Base-by-base conservation (phyloP, 1,140 invertebrate genomes). In the Wiebesia pumilae region DNA sequence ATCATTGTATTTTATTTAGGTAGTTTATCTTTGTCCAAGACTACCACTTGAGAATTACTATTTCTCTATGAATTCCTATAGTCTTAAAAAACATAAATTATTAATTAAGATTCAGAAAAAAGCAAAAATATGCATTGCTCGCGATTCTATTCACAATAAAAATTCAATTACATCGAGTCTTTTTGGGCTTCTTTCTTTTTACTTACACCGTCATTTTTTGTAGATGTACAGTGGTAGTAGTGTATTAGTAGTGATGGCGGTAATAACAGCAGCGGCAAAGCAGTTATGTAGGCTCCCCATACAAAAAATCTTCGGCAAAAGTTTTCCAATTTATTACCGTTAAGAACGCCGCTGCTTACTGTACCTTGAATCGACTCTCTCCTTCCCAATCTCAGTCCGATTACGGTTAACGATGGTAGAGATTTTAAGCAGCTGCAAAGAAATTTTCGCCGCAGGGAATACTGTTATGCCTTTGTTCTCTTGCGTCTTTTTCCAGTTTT, bases 261-360 rank as follows among this genome's bases (percentile, higher is more conserved):
- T 21, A 30, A 10, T 12, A n/a, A 30, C 62, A 7, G n/a, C 62
- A n/a, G 27, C 62, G n/a, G n/a, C n/a, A 1, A n/a, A 21, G 40
- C 30, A 19, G 67, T 19, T 16, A 71, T 3, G 12, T 24, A 33
- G 65, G 67, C 40, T 51, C 30, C 30, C 40, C 0, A 3, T 67
- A 33, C 38, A 73, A 82, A 86, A 86, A 86, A 86, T 47, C 71
- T 86, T 51, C 30, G 51, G 58, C 51, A 83, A 83, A 87, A 87
- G 86, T 83, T 87, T 87, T 87, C 81, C 86, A 83, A 87, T 87
- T 87, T 83, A 87, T 87, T 75, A 87, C 79, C 81, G 71, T 83
- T 83, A 86, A 86, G 80, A 82, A 77, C 71, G 65, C 47, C 30
- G 62, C n/a, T 51, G 67, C 62, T 67, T 40, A n/a, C 83, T 84